Evolutionary conservation across 1,140 invertebrate species (phyloP), one percentile per base, ranked within the genome.

Genomic region (Coptotermes formosanus): DNA sequence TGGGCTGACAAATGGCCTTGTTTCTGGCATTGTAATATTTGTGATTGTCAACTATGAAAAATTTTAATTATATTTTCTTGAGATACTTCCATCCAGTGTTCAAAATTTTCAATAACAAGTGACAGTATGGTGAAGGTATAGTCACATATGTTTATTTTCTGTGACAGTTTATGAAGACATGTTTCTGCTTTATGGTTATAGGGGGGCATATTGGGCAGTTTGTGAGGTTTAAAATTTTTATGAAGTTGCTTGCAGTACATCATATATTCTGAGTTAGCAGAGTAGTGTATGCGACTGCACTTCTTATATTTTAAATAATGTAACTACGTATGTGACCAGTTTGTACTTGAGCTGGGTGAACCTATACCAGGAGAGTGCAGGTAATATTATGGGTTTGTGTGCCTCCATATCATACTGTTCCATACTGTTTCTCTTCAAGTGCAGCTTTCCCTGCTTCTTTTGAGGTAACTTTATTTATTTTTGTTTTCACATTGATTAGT

Each of bases 11-110:
- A 25, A 75, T n/a, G n/a, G 64, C 64, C 64, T 30, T 30, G 30
- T 75, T 30, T 16, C 64, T 75, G 6, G 64, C n/a, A 8, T 30
- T 75, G 64, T 30, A n/a, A 75, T 75, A 75, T 75, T 75, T 75
- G 64, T n/a, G 7, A 21, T 19, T 64, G 59, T 8, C 59, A 64
- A 64, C 9, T 64, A 64, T 64, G 19, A 64, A 64, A 64, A 38
- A 4, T 4, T 4, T 38, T 19, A 75, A 75, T 75, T n/a, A 75
- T 64, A 23, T 75, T 75, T 75, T 75, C 25, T 75, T 16, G n/a
- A 75, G 64, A 75, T 75, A 75, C 64, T 75, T 75, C 64, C n/a
- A 75, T 75, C 64, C n/a, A 30, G 64, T 75, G n/a, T 75, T 75
- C n/a, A 14, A 75, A 75, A 75, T 16, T 75, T n/a, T 3, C n/a